phyloP scores from a whole-genome alignment of 2,113 vertebrate species.

The Sinocyclocheilus anophthalmus region DNA sequence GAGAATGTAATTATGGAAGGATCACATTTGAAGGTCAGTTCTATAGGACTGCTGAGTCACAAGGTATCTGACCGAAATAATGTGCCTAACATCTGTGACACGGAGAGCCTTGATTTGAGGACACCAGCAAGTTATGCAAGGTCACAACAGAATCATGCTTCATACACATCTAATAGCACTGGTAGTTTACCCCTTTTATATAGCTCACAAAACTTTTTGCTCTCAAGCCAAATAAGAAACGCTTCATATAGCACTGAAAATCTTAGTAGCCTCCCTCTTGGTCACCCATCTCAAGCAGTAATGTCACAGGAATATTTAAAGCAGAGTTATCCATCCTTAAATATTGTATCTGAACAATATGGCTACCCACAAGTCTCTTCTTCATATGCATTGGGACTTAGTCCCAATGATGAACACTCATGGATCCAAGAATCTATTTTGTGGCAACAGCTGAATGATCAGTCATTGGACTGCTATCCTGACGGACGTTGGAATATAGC shows the following conservation, averaged over 20 bases:
- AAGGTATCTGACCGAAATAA: slow-evolving; percentile 45
- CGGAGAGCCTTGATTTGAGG: slow-evolving; percentile 73
- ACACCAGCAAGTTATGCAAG: slow-evolving; percentile 71
- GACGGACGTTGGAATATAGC: slow-evolving; percentile 48
- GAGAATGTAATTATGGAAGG: slow-evolving; percentile 58
- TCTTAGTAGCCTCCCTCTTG: slow-evolving; percentile 58
- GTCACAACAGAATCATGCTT: slow-evolving; percentile 63
- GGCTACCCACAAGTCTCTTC: slow-evolving; percentile 54
- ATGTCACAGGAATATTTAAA: slow-evolving; percentile 54
- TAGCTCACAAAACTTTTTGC: slow-evolving; percentile 53
- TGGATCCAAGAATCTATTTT: slow-evolving; percentile 74
- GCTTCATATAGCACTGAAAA: slow-evolving; percentile 65
- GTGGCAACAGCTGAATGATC: slow-evolving; percentile 73
- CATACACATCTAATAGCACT: slow-evolving; percentile 65
- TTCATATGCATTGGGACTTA: slow-evolving; percentile 54
- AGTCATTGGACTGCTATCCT: slow-evolving; percentile 59
- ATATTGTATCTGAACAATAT: slow-evolving; percentile 53
- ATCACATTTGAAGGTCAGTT: slow-evolving; percentile 54
- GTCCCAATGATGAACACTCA: slow-evolving; percentile 69
- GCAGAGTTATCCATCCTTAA: slow-evolving; percentile 60
- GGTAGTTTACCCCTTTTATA: slow-evolving; percentile 65
- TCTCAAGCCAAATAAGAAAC: slow-evolving; percentile 52
- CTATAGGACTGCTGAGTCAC: slow-evolving; percentile 33
- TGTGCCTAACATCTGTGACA: slow-evolving; percentile 58
- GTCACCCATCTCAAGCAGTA: slow-evolving; percentile 38